Evolutionary conservation across 1,140 invertebrate genomes (phyloP).

Genomic region (Littorina saxatilis): DNA sequence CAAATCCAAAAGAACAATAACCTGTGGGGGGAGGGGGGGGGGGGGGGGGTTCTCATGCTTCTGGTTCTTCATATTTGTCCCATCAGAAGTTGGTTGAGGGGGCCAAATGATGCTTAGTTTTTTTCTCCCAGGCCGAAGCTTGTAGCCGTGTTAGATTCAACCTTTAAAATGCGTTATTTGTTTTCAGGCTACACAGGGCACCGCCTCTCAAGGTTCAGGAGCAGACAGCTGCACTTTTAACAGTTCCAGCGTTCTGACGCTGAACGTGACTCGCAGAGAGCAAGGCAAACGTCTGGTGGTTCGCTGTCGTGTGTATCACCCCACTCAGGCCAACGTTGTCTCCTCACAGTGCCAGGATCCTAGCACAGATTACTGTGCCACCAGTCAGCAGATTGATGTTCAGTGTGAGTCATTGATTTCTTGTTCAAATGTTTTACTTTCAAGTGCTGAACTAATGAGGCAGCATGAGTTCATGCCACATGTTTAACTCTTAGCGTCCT

Average conservation of each 20-base stretch:
- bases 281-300: constrained; percentile 71
- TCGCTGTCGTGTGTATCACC: constrained; percentile 79
- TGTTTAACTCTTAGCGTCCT: too few species aligned
- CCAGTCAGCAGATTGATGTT: neutral
- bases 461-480: too few species aligned
- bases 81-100: too few species aligned
- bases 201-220: neutral
- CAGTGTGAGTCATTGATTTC: neutral
- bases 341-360: constrained; percentile 2
- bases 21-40: too few species aligned
- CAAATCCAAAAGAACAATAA: too few species aligned
- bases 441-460: too few species aligned
- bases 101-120: too few species aligned
- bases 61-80: too few species aligned
- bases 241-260: neutral
- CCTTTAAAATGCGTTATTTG: too few species aligned
- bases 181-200: neutral
- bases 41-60: too few species aligned
- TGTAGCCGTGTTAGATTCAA: too few species aligned
- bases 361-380: constrained; percentile 18
- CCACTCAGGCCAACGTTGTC: constrained; percentile 74
- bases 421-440: neutral
- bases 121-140: too few species aligned
- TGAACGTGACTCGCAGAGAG: neutral
- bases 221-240: neutral